Percentiles rank a stretch among this genome's conserved stretches.
Conservation (phyloP, 2,797 vertebrate species). For the Sternotherus odoratus region DNA sequence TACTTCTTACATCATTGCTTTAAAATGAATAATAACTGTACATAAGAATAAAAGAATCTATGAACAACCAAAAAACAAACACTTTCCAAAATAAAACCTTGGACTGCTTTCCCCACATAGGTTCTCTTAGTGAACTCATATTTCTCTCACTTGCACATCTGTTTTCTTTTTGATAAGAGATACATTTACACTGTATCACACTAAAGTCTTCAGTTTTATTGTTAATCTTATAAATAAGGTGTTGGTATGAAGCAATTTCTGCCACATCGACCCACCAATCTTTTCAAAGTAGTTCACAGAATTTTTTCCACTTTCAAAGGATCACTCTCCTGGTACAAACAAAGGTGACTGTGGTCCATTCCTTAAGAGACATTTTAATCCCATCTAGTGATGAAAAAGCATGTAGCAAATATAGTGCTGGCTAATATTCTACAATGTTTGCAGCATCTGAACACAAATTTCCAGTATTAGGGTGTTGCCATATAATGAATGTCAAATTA, state of each 20-base stretch:
- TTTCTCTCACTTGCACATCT: not conserved
- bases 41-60: not conserved
- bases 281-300: slow-evolving; percentile 1
- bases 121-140: rapidly evolving
- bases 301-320: slow-evolving; percentile 11
- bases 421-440: not conserved
- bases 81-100: not conserved
- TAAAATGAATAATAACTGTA: not conserved
- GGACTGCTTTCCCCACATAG: not conserved
- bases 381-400: slow-evolving; percentile 11
- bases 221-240: slow-evolving; percentile 3
- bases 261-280: not conserved
- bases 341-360: not conserved
- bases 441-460: not conserved
- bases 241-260: not conserved
- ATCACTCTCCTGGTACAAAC: not conserved
- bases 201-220: not conserved
- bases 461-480: not conserved
- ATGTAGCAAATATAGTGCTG: slow-evolving; percentile 6
- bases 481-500: slow-evolving; percentile 13
- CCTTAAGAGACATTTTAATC: slow-evolving; percentile 7
- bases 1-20: not conserved
- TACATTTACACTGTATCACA: not conserved
- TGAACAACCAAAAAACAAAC: not conserved
- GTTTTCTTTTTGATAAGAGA: not conserved